phyloP scores from a whole-genome alignment of 2,113 vertebrate genomes.

The Falcunculus frontatus region DNA sequence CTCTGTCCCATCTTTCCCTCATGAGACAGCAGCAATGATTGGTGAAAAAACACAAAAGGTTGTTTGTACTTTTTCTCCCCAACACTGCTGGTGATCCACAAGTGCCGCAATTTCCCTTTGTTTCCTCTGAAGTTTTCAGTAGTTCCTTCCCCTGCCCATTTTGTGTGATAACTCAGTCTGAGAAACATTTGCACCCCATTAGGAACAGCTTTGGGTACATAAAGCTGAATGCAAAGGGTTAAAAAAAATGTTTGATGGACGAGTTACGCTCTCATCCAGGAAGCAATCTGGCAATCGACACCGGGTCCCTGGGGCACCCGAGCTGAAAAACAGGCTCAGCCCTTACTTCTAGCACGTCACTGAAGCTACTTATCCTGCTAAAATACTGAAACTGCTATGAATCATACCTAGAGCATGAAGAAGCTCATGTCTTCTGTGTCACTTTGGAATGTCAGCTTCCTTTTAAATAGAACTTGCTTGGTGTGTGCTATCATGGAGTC shows the following conservation, averaged over 20 bases:
- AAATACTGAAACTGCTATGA: background rate
- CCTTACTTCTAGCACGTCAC: background rate
- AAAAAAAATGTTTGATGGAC: slow-evolving; percentile 1
- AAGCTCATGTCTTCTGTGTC: background rate
- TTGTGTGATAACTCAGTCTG: background rate
- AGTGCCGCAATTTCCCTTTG: accelerated
- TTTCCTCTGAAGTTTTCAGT: background rate
- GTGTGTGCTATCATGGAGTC: background rate
- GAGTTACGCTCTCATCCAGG: background rate
- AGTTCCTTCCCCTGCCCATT: background rate
- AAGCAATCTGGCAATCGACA: background rate
- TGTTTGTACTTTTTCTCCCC: background rate
- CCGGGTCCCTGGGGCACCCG: background rate
- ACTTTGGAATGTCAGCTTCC: background rate
- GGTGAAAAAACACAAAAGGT: background rate
- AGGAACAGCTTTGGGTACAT: slow-evolving; percentile 2
- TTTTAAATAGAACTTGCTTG: background rate
- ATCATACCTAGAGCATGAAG: background rate
- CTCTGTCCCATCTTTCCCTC: background rate
- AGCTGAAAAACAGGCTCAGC: background rate
- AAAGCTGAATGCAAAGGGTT: slow-evolving; percentile 31
- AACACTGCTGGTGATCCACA: background rate
- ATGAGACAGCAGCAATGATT: background rate
- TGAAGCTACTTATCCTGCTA: background rate
- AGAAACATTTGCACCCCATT: slow-evolving; percentile 45